phyloP scores from a whole-genome alignment of 2,888 invertebrate species.

The Agrilus cyanescens region DNA sequence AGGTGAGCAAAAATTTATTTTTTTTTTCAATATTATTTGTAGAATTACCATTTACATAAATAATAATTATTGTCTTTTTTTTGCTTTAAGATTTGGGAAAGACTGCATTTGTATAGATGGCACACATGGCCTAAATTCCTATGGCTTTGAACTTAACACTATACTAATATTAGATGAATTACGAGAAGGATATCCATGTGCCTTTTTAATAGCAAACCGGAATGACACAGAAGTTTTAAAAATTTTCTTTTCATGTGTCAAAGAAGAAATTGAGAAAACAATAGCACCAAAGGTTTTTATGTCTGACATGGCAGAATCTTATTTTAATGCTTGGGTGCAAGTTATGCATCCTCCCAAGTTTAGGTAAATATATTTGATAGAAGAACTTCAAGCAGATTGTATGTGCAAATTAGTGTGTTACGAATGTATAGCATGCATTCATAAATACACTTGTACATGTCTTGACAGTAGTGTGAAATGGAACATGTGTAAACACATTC shows the following conservation, averaged over 20 bases:
- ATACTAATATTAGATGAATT: constrained; percentile 14
- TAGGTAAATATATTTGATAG: not conserved
- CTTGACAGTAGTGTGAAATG: constrained; percentile 2
- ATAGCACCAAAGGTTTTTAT: constrained; percentile 13
- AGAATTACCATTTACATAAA: no score
- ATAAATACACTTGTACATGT: not conserved
- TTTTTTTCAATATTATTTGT: no score
- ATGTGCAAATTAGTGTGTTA: not conserved
- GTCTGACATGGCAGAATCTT: constrained; percentile 15
- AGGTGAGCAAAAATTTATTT: no score
- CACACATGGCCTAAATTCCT: constrained; percentile 14
- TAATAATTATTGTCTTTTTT: no score
- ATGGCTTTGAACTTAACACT: constrained; percentile 14
- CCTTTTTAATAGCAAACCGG: constrained; percentile 13
- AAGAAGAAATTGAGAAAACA: constrained; percentile 6
- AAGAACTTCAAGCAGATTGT: not conserved
- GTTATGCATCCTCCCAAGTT: constrained; percentile 11
- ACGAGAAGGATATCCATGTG: constrained; percentile 12
- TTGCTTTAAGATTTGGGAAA: constrained; percentile 2
- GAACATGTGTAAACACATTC: constrained; percentile 3
- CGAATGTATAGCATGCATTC: not conserved
- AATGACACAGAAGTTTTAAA: constrained; percentile 7
- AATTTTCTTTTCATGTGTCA: constrained; percentile 10
- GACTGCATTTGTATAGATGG: constrained; percentile 13
- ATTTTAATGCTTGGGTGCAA: constrained; percentile 15